Evolutionary conservation across 2,888 invertebrate species (phyloP), one percentile per base, ranked within the genome.

Genomic region (Hoplodrina blanda): DNA sequence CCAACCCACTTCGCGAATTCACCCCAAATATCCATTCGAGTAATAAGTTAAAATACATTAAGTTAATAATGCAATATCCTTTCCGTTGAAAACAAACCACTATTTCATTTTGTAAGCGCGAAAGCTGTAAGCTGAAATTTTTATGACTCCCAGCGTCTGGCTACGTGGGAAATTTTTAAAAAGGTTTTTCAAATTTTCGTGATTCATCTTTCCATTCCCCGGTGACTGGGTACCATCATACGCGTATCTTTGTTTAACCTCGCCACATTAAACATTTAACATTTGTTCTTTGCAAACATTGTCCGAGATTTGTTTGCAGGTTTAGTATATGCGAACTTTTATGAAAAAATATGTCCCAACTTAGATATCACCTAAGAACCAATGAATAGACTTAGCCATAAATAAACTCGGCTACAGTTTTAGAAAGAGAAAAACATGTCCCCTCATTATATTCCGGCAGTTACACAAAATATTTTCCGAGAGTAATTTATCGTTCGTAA

Each of bases 61-160:
- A 83, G 82, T 86, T 88, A 86, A 87, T 88, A 89, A 85, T 86
- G 62, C 77, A 81, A 79, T 82, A 83, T 81, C 77, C 79, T 78
- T 82, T 74, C 49, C 69, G 85, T 84, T 84, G 83, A 90, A 90
- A 91, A 89, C 89, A 90, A 87, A 88, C 87, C 88, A 88, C 88
- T 91, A 91, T 91, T 89, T 91, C 90, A 92, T 92, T 91, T 91
- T 84, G 88, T 86, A 88, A 90, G 88, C 89, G 87, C 88, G 88
- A 89, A 91, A 91, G 89, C 90, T 84, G 88, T 90, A 87, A 88
- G 88, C 86, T 92, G 91, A 93, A 93, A 90, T 83, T 91, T 93
- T 93, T 91, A 93, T 90, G 90, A 90, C 87, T 89, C 84, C 85
- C 87, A 89, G 79, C 88, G 87, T 90, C 89, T 89, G 89, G 84